Base-by-base conservation (phyloP, 2,888 invertebrate genomes). In the Ctena decussata region DNA sequence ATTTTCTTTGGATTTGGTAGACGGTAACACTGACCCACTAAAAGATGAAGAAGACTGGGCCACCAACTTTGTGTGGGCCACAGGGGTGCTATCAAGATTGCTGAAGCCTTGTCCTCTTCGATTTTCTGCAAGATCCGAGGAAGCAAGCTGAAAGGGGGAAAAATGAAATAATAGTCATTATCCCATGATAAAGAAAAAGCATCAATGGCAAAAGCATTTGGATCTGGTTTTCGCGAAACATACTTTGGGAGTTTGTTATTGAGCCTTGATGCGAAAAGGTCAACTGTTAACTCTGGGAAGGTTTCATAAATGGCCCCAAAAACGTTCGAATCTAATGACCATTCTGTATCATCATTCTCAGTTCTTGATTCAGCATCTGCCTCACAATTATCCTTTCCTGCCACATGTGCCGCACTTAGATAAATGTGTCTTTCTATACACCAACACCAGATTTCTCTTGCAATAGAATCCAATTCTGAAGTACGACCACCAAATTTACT, bases 31-130 rank as follows among this genome's bases (percentile, higher is more conserved):
- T 70, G 71, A 0, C 70, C 74, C 5, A 21, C n/a, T 8, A 75
- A 73, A 27, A 75, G 44, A 8, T 70, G 72, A 5, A 82, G 65
- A 2, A 81, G 60, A 6, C 5, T 35, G 1, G 82, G 71, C 53
- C 78, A 86, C 84, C 86, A 86, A 15, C 32, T 27, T 44, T 84
- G 84, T 27, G 82, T 81, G 35, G 73, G 44, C 86, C 82, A 86
- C 12, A 78, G 32, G n/a, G 78, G 71, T 15, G 71, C 71, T 0
- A 78, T 24, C n/a, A 78, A 0, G 35, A 71, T 21, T 27, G 57
- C 78, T 39, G 35, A n/a, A 8, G 78, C 24, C 6, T 6, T 11
- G 37, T 78, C 27, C 24, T 70, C 71, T 24, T 32, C 71, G 0
- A 78, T n/a, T 24, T 71, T 78, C 24, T 78, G 78, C 27, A 78